Evolutionary conservation across 2,797 vertebrate species (phyloP).

Genomic region (Acrocephalus scirpaceus): DNA sequence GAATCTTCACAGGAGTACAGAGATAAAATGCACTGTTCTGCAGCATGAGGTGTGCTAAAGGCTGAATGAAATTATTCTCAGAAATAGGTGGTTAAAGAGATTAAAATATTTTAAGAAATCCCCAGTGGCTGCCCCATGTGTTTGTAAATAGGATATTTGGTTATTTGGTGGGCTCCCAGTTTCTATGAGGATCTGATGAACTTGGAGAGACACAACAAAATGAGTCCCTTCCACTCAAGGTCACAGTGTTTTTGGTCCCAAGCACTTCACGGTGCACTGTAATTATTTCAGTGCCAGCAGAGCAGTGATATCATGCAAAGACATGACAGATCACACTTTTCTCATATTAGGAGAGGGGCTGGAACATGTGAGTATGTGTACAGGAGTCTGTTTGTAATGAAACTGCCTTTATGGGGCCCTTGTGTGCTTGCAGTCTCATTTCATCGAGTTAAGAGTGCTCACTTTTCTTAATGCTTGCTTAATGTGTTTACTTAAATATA

Average conservation of each 20-base stretch:
- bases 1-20: not conserved
- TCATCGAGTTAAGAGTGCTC: constrained; percentile 17
- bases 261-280: not conserved
- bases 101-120: not conserved
- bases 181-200: not conserved
- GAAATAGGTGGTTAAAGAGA: not conserved
- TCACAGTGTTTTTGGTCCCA: not conserved
- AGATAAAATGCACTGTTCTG: not conserved
- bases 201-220: not conserved
- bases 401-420: constrained; percentile 15
- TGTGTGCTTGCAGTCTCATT: constrained; percentile 26
- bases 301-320: constrained; percentile 35
- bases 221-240: not conserved
- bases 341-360: constrained; percentile 27
- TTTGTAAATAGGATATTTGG: not conserved
- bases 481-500: constrained; percentile 50
- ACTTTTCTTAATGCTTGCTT: constrained; percentile 43
- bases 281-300: not conserved
- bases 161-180: not conserved
- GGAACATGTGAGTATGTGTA: constrained; percentile 12
- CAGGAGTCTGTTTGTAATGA: constrained; percentile 44
- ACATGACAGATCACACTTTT: constrained; percentile 56
- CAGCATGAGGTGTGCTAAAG: not conserved
- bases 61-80: not conserved
- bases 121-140: not conserved